phyloP scores from a whole-genome alignment of 2,888 invertebrate genomes.

The Gymnosoma rotundatum region DNA sequence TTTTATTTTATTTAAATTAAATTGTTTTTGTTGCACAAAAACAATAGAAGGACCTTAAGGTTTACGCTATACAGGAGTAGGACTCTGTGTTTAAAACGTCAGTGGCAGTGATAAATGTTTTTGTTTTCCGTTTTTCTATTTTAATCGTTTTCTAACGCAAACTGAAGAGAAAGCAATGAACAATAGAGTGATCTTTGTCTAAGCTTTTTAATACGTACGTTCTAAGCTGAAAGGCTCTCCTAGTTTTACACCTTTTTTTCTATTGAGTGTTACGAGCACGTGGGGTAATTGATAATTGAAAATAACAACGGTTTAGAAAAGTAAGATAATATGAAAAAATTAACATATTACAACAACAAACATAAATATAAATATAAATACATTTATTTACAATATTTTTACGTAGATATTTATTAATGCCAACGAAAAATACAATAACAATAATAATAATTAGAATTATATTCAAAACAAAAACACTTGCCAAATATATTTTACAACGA shows the following conservation, averaged over 20 bases:
- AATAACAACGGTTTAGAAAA: not conserved
- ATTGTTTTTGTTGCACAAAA: conserved; percentile 26
- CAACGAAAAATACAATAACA: too few species aligned
- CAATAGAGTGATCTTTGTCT: not conserved
- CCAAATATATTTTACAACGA: too few species aligned
- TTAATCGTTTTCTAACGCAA: conserved; percentile 12
- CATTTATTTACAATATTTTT: too few species aligned
- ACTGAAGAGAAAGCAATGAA: not conserved
- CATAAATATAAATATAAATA: too few species aligned
- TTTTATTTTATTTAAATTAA: conserved; percentile 52
- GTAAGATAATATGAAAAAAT: not conserved
- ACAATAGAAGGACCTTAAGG: conserved; percentile 39
- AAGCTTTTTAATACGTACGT: not conserved
- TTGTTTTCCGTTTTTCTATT: conserved; percentile 59
- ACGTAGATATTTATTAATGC: too few species aligned
- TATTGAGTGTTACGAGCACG: not conserved
- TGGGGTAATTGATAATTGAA: not conserved
- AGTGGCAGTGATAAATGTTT: conserved; percentile 67
- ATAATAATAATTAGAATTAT: too few species aligned
- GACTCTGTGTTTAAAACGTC: conserved; percentile 57
- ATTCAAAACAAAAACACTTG: too few species aligned
- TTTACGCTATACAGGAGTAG: conserved; percentile 10
- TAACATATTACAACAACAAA: too few species aligned
- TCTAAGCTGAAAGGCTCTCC: not conserved
- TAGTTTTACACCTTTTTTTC: not conserved